Base-by-base conservation (phyloP, 2,888 invertebrate species). In the Pterostichus niger region DNA sequence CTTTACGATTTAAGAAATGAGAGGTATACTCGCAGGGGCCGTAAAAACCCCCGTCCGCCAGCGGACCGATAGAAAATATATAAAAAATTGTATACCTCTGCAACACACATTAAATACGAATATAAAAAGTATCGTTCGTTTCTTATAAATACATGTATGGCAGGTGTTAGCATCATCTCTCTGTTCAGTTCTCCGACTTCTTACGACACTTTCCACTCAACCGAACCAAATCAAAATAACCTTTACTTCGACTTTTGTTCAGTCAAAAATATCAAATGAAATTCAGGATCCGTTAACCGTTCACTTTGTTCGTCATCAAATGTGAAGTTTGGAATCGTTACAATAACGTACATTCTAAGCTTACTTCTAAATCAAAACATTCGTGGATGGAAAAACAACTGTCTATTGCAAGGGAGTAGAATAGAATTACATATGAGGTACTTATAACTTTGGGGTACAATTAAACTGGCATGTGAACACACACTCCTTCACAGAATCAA, bases 151-250 rank as follows among this genome's bases (percentile, higher is more conserved):
- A 82, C 64, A 64, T 82, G 71, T 82, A 82, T 82, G 82, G 82
- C 82, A 82, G 82, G 76, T 82, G 82, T 76, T 82, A 82, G 82
- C 82, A 82, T 82, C 82, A 82, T 81, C 80, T 81, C 73, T 73
- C 64, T 75, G 46, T 54, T 49, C 73, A 73, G 49, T 68, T 35
- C 64, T 68, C 40, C 17, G 35, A 9, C 64, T 35, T 68, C 64
- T 68, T 61, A 24, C 33, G 61, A 61, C 61, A 61, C 61, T 33
- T 68, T 68, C 64, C 64, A 31, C 24, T 24, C 1, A 24, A 24
- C 24, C 24, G 24, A 24, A 24, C 24, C 24, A 24, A 24, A 24
- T 24, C 24, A 24, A 24, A 24, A 24, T 24, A 24, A 24, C 24
- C 24, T 24, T 24, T 24, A 24, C 24, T 24, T 24, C 24, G 24